These are phyloP conservation scores for Oreohelix idahoensis DNA, from an alignment of 1,140 invertebrate genomes.

Conservation along the genomic window DNA sequence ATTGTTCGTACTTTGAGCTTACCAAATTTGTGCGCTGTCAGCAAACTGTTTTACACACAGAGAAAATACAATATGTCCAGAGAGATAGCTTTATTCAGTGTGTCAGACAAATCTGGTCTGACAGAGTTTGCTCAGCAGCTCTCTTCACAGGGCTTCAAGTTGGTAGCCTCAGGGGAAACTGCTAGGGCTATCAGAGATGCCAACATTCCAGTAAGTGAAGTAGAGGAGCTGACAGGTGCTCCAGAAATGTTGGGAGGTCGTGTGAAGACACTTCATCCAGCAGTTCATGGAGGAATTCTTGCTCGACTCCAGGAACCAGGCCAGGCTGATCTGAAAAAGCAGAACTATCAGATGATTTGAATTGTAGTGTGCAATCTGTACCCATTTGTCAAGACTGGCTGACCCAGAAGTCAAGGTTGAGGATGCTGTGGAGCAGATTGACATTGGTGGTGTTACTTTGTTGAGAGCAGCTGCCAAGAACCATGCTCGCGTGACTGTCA, in stretches of 20 bases:
- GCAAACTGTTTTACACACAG: too few species aligned
- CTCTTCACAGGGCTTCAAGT: conserved; percentile 82
- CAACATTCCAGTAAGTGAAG: conserved; percentile 82
- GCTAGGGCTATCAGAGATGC: conserved; percentile 87
- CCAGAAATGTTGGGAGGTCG: conserved; percentile 96
- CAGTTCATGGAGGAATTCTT: conserved; percentile 91
- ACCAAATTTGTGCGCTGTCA: too few species aligned
- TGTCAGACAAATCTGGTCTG: conserved; percentile 93
- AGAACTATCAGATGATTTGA: too few species aligned
- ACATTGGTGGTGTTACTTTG: conserved; percentile 93
- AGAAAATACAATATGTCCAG: too few species aligned
- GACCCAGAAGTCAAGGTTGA: conserved; percentile 85
- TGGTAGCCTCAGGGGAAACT: conserved; percentile 95
- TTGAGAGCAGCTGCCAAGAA: conserved; percentile 97
- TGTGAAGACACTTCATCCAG: conserved; percentile 97
- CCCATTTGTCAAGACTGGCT: conserved; percentile 91
- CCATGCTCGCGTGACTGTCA: conserved; percentile 92
- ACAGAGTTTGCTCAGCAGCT: conserved; percentile 86
- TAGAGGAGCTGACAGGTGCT: conserved; percentile 79
- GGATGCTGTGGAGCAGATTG: conserved; percentile 97
- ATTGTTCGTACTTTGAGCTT: too few species aligned
- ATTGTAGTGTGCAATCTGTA: conserved; percentile 92
- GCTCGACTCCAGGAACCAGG: too few species aligned
- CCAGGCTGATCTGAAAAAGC: too few species aligned
- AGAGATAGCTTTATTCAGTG: conserved; percentile 95